Conservation (phyloP, 2,113 vertebrate species). For the Trogon surrucura region DNA sequence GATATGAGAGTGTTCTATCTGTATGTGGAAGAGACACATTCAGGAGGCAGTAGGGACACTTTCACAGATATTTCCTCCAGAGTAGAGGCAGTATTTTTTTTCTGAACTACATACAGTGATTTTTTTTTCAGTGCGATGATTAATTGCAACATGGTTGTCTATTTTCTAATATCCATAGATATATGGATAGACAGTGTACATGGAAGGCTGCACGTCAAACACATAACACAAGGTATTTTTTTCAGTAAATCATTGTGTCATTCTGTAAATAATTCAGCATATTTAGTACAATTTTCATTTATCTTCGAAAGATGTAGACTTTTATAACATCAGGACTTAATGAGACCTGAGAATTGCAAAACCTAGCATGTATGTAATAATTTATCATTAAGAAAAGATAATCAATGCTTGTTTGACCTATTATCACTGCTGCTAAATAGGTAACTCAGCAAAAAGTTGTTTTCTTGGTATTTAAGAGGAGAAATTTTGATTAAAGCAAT, state of each 20-base stretch:
- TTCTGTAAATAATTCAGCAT: background rate
- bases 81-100: background rate
- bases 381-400: constrained; percentile 62
- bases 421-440: constrained; percentile 48
- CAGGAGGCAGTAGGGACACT: background rate
- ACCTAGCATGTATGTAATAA: background rate
- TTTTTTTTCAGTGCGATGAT: background rate
- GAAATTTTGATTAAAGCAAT: constrained; percentile 51
- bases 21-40: background rate
- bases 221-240: background rate
- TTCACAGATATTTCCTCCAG: background rate
- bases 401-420: constrained; percentile 60
- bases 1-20: rapidly evolving
- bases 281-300: background rate
- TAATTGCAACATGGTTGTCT: background rate
- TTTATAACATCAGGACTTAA: background rate
- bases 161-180: background rate
- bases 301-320: background rate
- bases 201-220: background rate
- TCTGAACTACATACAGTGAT: background rate
- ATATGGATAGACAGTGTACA: background rate
- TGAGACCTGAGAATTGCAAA: constrained; percentile 17
- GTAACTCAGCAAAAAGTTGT: constrained; percentile 53
- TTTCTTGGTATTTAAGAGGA: constrained; percentile 59
- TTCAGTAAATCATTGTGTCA: background rate